Evolutionary conservation across 1,140 invertebrate genomes (phyloP), one percentile per base, ranked within the genome.

Genomic region (Camponotus pennsylvanicus): DNA sequence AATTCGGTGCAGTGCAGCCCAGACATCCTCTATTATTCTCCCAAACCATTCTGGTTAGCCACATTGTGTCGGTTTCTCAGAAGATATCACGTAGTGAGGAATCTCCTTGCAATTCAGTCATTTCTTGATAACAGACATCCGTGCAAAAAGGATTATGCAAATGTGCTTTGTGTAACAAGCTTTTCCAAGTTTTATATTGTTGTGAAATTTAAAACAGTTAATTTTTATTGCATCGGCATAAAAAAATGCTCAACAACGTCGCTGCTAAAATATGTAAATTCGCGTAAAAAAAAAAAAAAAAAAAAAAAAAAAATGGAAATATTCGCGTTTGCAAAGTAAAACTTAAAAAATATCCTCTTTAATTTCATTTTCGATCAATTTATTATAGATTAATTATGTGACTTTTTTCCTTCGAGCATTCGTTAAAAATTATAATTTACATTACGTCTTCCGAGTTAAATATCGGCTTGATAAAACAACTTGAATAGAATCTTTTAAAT

Each of bases 1-100:
- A 75, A 83, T 73, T 75, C 69, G 49, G 40, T 21, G 49, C 40
- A 52, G 52, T 71, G 21, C 40, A 34, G 52, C 21, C 66, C 66
- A 71, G n/a, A 21, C 32, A 45, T 66, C 13, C 13, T 42, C 67
- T 8, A 52, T 52, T 73, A 59, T 82, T 73, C 40, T 73, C 3
- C 40, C 18, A 15, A 27, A 21, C 27, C 40, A 45, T 59, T 71
- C 40, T 61, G 79, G 21, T 75, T 73, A 59, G 34, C 45, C 55
- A 40, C 2, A 75, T 49, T 63, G 27, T 61, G 40, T 18, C 15
- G 49, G 15, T 40, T 83, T 75, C 27, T 83, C 40, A 37, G 32
- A 63, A 75, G 27, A 75, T 13, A 57, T 45, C 37, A 21, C n/a
- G 15, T 61, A 32, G 27, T n/a, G 34, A 71, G 61, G 55, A 73